A percentile compares a stretch with the other conserved stretches of the same genome.
Evolutionary conservation across 2,797 vertebrate genomes (phyloP).

Genomic region (Kryptopterus vitreolus): DNA sequence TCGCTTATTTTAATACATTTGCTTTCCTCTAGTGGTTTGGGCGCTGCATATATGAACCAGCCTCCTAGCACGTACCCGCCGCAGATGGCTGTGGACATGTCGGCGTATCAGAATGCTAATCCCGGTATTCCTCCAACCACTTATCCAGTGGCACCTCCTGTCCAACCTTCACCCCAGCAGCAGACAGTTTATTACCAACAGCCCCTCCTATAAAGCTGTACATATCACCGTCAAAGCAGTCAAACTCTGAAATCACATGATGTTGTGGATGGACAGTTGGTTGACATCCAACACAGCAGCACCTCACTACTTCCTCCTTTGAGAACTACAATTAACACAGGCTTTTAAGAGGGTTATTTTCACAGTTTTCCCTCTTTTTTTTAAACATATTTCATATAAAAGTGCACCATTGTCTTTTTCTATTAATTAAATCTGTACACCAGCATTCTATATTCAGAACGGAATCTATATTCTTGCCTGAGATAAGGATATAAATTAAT

Average conservation of each 20-base stretch:
- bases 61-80: constrained; percentile 74
- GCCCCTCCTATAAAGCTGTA: constrained; percentile 82
- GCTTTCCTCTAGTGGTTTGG: constrained; percentile 69
- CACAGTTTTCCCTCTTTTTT: background rate
- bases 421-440: constrained; percentile 22
- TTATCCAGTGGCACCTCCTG: constrained; percentile 75
- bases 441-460: constrained; percentile 23
- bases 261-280: constrained; percentile 18
- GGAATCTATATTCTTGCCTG: background rate
- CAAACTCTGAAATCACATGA: constrained; percentile 1
- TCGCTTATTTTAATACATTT: background rate
- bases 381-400: constrained; percentile 15
- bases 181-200: constrained; percentile 86
- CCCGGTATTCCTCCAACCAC: constrained; percentile 75
- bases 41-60: constrained; percentile 79
- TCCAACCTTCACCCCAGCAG: constrained; percentile 78
- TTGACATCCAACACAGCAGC: constrained; percentile 20
- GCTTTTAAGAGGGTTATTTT: background rate
- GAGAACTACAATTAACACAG: constrained; percentile 15
- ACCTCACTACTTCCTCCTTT: constrained; percentile 9
- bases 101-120: constrained; percentile 80
- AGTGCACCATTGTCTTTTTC: background rate
- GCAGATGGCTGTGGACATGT: constrained; percentile 81
- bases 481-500: background rate
- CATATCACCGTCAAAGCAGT: constrained; percentile 37